Conservation (phyloP, 1,140 invertebrate species). For the Drosophila yakuba region DNA sequence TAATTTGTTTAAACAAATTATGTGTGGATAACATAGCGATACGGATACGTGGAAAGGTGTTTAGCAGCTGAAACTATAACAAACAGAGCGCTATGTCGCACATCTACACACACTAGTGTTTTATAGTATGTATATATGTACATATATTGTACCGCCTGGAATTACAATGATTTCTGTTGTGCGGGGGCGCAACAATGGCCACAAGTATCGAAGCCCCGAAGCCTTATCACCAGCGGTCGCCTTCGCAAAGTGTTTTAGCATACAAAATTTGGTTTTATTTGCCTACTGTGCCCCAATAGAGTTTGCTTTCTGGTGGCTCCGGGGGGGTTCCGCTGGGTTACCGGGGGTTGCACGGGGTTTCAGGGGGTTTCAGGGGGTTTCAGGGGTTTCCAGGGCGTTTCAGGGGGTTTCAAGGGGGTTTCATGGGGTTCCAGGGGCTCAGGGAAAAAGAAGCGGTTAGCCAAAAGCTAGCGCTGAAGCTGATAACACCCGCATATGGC, state of each 20-base stretch:
- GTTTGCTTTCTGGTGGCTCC: slow-evolving; percentile 1
- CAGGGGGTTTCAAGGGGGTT: background rate
- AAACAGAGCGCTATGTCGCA: slow-evolving; percentile 33
- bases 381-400: background rate
- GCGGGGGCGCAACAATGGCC: slow-evolving; percentile 30
- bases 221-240: slow-evolving; percentile 27
- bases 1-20: slow-evolving; percentile 83
- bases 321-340: too few relatives aligned
- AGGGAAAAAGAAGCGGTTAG: slow-evolving; percentile 38
- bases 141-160: slow-evolving; percentile 2
- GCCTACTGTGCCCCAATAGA: slow-evolving; percentile 43
- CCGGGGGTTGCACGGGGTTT: background rate
- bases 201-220: slow-evolving; percentile 18
- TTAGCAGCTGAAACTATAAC: slow-evolving; percentile 79
- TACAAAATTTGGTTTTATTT: slow-evolving; percentile 82
- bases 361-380: background rate
- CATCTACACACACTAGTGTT: background rate
- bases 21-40: slow-evolving; percentile 65
- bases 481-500: slow-evolving; percentile 79
- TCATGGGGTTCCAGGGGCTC: background rate
- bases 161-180: slow-evolving; percentile 50
- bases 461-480: slow-evolving; percentile 73
- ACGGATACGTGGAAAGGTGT: slow-evolving; percentile 44
- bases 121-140: background rate
- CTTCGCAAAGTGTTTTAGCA: slow-evolving; percentile 81